Evolutionary conservation across 2,113 vertebrate species (phyloP), one percentile per base, ranked within the genome.

Genomic region (Gobio gobio): DNA sequence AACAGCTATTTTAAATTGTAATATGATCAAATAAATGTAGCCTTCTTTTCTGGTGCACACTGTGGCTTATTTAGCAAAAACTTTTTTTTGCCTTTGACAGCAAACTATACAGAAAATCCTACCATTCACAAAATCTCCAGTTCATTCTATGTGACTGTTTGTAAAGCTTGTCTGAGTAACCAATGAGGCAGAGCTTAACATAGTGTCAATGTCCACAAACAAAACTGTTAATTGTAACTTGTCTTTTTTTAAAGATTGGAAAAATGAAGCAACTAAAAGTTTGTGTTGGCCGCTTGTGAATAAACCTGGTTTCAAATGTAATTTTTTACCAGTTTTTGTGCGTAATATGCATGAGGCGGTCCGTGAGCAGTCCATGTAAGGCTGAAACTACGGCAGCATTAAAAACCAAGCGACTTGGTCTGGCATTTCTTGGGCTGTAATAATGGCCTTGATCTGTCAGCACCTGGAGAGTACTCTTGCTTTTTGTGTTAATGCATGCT

Each of bases 381-480:
- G 24, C 78, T 66, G 61, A 66, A 29, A 49, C 56, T 47, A 24
- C 3, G 8, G 13, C 24, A 51, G 78, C 9, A 29, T 26, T 54
- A 49, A 61, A 59, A 77, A n/a, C 13, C 26, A 45, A 81, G 43
- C 2, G 24, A 81, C 10, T 61, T 79, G 58, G 75, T 85, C 51
- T 78, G 83, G 16, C 54, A 49, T 59, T 61, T 63, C 47, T 63
- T 68, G 61, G 33, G 45, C 61, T 24, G 3, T 64, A 43, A 73
- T 83, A 64, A 64, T 78, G 33, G 61, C 64, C 36, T 59, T 75
- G 59, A 40, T 73, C 63, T 86, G 51, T 83, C 24, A 47, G 74
- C 18, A 76, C 45, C 40, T 80, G 78, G 64, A 73, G 49, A 84
- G 66, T 66, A 49, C 70, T n/a, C 61, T 85, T 36, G 77, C 86